Conservation (phyloP, 2,888 invertebrate genomes). For the Anticlea derivata region DNA sequence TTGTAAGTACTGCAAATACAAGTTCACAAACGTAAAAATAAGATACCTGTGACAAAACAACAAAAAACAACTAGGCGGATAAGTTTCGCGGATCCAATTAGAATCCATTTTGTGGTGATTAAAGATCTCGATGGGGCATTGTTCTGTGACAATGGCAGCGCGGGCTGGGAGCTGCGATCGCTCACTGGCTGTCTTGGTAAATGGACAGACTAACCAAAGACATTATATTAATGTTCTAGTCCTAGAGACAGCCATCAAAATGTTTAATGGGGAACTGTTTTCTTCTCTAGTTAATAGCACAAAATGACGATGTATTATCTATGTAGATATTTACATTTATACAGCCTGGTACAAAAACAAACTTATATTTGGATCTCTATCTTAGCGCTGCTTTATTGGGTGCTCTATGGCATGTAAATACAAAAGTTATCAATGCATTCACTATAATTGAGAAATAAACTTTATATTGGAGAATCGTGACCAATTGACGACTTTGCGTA, state of each 20-base stretch:
- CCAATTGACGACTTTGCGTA: constrained; percentile 11
- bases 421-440: constrained; percentile 24
- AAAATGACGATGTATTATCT: too few relatives aligned
- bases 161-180: constrained; percentile 67
- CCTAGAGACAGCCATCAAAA: constrained; percentile 3
- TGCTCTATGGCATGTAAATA: constrained; percentile 12
- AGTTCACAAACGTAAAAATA: background rate
- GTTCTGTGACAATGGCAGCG: constrained; percentile 71
- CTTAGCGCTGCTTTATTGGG: background rate
- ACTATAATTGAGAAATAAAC: constrained; percentile 10
- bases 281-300: too few relatives aligned
- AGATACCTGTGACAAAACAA: constrained; percentile 36
- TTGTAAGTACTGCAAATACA: background rate
- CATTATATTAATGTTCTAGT: background rate
- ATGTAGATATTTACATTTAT: too few relatives aligned
- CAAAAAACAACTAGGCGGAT: constrained; percentile 16
- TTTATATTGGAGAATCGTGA: constrained; percentile 20
- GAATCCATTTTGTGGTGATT: constrained; percentile 75
- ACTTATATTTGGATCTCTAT: background rate
- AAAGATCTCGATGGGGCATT: constrained; percentile 73
- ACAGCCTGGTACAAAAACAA: too few relatives aligned
- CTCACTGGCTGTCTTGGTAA: constrained; percentile 75
- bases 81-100: constrained; percentile 76
- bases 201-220: constrained; percentile 53
- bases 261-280: too few relatives aligned